Base-by-base conservation (phyloP, 35 echinoderm and acorn worm genomes). In the Hemicentrotus pulcherrimus region DNA sequence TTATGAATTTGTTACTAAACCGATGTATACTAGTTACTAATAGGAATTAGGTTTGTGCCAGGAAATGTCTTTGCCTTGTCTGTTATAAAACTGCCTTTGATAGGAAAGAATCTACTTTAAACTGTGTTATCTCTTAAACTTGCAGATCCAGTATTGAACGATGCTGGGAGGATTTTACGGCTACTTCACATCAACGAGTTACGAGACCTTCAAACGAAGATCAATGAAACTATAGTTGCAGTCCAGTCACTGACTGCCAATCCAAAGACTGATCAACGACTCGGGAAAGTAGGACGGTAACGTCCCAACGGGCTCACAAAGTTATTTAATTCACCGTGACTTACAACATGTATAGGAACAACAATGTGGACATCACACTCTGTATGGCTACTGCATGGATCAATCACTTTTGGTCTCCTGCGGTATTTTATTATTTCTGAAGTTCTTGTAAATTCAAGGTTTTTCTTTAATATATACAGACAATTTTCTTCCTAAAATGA, bases 221-320 rank as follows among this genome's bases (percentile, higher is more conserved):
- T 99, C 52, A 99, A 99, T 47, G 98, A 99, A 95, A 95, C 97
- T 9, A 99, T 99, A 30, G 98, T 99, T 19, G 94, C 94, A 4
- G 98, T 98, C 13, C 97, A 98, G 95, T 94, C 32, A 48, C 95
- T 98, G 28, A 98, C 97, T 22, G 98, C 98, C 30, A 97, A 99
- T 95, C 98, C 98, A 31, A 99, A 97, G 91, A 99, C 98, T 30
- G 98, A 99, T 94, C 96, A 97, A 92, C 89, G 96, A 65, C 95
- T 98, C 24, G 98, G 98, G 59, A 99, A 99, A 95, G 98, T 99
- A 1, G 98, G 98, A 46, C 95, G 98, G 91, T 98, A 95, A 98
- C 94, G 88, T 24, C 88, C 15, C 18, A 32, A 46, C 32, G 18
- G 2, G 32, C 88, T 33, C 88, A 30, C 88, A 45, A 47, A 33